These are phyloP conservation scores for Burhinus oedicnemus DNA, from an alignment of 2,113 vertebrate genomes.

Conservation along the genomic window DNA sequence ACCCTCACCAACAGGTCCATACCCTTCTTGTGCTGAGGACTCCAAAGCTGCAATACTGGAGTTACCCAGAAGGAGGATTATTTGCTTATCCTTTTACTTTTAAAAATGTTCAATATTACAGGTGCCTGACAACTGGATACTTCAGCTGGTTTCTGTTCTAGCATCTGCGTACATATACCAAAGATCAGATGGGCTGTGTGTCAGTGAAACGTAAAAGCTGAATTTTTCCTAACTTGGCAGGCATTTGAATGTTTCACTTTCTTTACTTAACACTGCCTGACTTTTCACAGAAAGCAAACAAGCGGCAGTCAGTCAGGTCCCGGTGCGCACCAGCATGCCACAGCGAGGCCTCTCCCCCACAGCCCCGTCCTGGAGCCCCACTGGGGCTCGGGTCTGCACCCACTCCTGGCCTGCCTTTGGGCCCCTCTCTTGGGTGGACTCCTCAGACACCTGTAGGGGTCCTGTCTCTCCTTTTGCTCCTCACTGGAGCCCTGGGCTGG, in stretches of 20 bases:
- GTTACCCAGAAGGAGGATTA: not conserved
- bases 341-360: rapidly evolving
- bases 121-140: not conserved
- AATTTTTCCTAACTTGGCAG: not conserved
- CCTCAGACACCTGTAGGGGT: not conserved
- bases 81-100: not conserved
- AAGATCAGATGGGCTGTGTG: not conserved
- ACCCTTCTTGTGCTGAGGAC: no score
- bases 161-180: not conserved
- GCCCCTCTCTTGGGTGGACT: not conserved
- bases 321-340: rapidly evolving
- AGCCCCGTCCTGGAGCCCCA: rapidly evolving
- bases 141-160: not conserved
- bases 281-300: not conserved
- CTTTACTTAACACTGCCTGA: conserved; percentile 24
- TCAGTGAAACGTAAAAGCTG: conserved; percentile 24
- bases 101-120: not conserved
- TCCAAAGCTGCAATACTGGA: not conserved
- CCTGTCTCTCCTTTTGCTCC: not conserved
- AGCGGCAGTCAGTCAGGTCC: rapidly evolving
- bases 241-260: conserved; percentile 2
- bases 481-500: not conserved
- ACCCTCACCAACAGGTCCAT: no score
- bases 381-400: not conserved
- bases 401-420: no score